Evolutionary conservation across 1,140 invertebrate genomes (phyloP).

Genomic region (Heliothis virescens): DNA sequence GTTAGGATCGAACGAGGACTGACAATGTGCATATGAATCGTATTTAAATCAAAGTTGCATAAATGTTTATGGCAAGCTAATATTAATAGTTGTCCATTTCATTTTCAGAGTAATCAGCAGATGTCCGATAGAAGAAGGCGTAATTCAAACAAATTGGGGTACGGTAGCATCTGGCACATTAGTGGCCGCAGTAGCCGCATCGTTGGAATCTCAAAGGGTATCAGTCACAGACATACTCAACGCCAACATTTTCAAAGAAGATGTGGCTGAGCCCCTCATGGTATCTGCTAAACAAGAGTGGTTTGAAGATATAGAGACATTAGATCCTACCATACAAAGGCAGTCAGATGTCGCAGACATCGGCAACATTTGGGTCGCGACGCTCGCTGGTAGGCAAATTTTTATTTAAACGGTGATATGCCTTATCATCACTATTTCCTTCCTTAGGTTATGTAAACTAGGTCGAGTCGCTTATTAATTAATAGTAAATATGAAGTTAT

Average conservation of each 20-base stretch:
- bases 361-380: conserved; percentile 87
- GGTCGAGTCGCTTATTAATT: background rate
- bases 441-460: conserved; percentile 5
- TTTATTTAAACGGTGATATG: conserved; percentile 13
- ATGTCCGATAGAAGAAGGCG: conserved; percentile 88
- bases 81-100: background rate
- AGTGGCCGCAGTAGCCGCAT: conserved; percentile 87
- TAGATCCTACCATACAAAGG: conserved; percentile 49
- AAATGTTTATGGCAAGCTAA: no score
- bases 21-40: no score
- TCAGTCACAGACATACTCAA: conserved; percentile 73
- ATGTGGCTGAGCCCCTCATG: conserved; percentile 69
- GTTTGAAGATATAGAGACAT: conserved; percentile 65
- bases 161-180: conserved; percentile 87
- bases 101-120: conserved; percentile 75
- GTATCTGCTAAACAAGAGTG: conserved; percentile 72
- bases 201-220: conserved; percentile 86
- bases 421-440: background rate
- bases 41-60: no score
- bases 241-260: no score
- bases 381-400: conserved; percentile 85
- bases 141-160: conserved; percentile 87
- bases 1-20: no score
- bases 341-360: conserved; percentile 61
- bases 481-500: background rate